Evolutionary conservation across 2,113 vertebrate species (phyloP).

Genomic region (Todiramphus saurophagus): DNA sequence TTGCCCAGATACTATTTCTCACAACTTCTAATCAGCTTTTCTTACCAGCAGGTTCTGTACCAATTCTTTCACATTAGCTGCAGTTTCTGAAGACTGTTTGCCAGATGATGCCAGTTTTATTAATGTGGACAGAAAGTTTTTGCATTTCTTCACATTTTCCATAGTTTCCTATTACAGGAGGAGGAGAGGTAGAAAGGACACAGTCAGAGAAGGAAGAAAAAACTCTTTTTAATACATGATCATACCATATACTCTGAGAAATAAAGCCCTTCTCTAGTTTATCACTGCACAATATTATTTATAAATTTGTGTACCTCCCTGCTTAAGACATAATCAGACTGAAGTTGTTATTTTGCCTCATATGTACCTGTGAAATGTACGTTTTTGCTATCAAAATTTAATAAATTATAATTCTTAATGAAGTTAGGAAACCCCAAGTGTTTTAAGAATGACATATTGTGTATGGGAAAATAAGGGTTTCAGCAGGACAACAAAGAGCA

Average conservation of each 20-base stretch:
- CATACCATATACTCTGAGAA: not conserved
- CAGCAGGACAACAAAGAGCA: not conserved
- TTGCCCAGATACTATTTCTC: not conserved
- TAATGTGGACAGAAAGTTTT: conserved; percentile 95
- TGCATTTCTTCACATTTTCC: conserved; percentile 99
- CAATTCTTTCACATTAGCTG: conserved; percentile 90
- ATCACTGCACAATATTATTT: not conserved
- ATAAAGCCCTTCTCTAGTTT: not conserved
- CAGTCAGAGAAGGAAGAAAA: not conserved
- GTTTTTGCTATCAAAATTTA: not conserved
- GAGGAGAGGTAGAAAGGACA: not conserved
- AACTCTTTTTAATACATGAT: not conserved
- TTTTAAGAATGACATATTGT: not conserved
- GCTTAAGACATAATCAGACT: not conserved
- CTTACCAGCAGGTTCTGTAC: conserved; percentile 96
- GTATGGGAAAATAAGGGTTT: not conserved
- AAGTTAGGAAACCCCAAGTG: not conserved
- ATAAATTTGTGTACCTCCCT: accelerated
- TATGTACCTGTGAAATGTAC: not conserved
- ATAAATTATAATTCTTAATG: not conserved
- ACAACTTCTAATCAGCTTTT: not conserved
- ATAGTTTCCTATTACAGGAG: conserved; percentile 85
- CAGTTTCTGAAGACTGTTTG: conserved; percentile 92
- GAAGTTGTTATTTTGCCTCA: not conserved
- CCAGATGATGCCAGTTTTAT: conserved; percentile 96